These are phyloP conservation scores for Idaea aversata DNA, from an alignment of 2,888 invertebrate species.

Conservation along the genomic window DNA sequence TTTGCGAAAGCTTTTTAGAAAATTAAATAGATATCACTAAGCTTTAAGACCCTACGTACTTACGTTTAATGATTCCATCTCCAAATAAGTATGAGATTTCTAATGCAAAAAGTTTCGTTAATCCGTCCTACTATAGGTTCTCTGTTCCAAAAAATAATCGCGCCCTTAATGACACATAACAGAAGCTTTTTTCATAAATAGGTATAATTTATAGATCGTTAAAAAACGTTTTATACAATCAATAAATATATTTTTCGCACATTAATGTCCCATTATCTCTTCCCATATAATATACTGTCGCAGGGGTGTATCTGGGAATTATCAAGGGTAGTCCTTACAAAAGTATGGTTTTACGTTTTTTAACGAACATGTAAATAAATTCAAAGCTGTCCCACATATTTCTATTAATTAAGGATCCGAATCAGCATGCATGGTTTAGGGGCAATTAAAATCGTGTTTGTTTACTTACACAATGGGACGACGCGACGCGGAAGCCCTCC, in stretches of 20 bases:
- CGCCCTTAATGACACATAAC: too few species aligned
- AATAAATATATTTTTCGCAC: background rate
- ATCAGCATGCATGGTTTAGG: conserved; percentile 32
- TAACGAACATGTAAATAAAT: conserved; percentile 41
- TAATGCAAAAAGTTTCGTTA: too few species aligned
- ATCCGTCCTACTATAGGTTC: too few species aligned
- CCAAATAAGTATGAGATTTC: too few species aligned
- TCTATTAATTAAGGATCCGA: conserved; percentile 44
- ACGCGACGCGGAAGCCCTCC: conserved; percentile 34
- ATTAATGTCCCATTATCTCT: conserved; percentile 22
- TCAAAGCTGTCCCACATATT: conserved; percentile 32
- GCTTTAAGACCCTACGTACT: too few species aligned
- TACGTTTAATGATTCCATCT: too few species aligned
- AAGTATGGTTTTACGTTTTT: conserved; percentile 27
- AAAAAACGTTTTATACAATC: conserved; percentile 2
- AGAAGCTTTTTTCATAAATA: too few species aligned
- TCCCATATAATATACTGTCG: conserved; percentile 30
- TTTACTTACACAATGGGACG: conserved; percentile 33
- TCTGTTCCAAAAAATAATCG: too few species aligned
- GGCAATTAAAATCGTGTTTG: conserved; percentile 38
- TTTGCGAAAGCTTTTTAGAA: too few species aligned
- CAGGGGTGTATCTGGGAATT: conserved; percentile 25
- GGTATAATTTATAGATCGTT: conserved; percentile 83
- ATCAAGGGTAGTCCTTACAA: conserved; percentile 29
- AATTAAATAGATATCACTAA: too few species aligned